Base-by-base conservation (phyloP, 2,797 vertebrate genomes). In the Artibeus jamaicensis region DNA sequence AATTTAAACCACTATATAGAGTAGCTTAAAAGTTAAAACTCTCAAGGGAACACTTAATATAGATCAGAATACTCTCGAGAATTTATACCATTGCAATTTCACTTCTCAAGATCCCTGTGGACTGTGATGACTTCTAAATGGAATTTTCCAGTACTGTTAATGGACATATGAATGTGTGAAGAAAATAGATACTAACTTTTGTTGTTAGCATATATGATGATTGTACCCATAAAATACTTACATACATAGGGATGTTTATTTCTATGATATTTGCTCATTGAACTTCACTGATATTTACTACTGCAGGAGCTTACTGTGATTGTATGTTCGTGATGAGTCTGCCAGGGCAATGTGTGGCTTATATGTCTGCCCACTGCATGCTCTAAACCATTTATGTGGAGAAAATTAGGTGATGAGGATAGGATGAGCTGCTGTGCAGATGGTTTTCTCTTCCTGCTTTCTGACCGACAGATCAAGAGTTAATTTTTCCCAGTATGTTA, bases 251-350 rank as follows among this genome's bases (percentile, higher is more conserved):
- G 0, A 44, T n/a, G 68, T 65, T 94, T 82, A 84, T 87, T 82
- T 18, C 32, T 55, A 5, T 14, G 32, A 59, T 81, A 37, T 76
- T 92, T 89, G 42, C 37, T 91, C 34, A 59, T 42, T 83, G 2
- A 77, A 67, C 77, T 86, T 85, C 29, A 89, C 37, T 53, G 22
- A 32, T 77, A 85, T 62, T 73, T 92, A 62, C 6, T 10, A 46
- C 44, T 92, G 3, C 8, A 74, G 78, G 1, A n/a, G 93, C 50
- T 46, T 74, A 84, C 48, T 86, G 22, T 62, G 48, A 82, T 82
- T 48, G 65, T 55, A 85, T 74, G 73, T 85, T 94, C 34, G 92
- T 85, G 84, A 94, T 39, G 2, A 84, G 9, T 68, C 53, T 95
- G 19, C 67, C 39, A 50, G 48, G 32, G 39, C 26, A 24, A 74